These are phyloP conservation scores for Quadriops clusia DNA, from an alignment of 2,888 invertebrate species.

Conservation along the genomic window DNA sequence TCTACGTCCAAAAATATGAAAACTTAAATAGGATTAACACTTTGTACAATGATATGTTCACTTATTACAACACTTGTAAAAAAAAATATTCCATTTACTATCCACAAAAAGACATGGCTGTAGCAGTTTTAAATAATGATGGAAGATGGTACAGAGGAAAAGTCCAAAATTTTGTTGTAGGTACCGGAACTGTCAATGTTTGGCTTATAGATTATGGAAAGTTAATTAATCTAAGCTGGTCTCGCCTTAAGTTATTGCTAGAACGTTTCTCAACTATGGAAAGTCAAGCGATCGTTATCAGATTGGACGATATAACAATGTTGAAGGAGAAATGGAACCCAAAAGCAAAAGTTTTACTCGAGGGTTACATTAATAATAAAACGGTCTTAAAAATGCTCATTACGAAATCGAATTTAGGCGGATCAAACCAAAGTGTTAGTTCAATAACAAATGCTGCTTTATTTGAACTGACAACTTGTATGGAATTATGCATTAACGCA, in stretches of 20 bases:
- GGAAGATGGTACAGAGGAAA: constrained; percentile 49
- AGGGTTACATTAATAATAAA: constrained; percentile 28
- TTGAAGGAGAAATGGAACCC: constrained; percentile 35
- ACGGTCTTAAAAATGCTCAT: constrained; percentile 33
- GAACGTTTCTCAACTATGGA: constrained; percentile 26
- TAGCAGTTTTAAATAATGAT: constrained; percentile 36
- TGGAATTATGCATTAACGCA: constrained; percentile 41
- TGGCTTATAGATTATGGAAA: constrained; percentile 54
- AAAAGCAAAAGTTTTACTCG: constrained; percentile 30
- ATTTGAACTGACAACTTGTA: constrained; percentile 28
- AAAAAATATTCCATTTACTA: constrained; percentile 18
- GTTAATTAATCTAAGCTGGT: constrained; percentile 38
- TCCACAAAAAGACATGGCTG: constrained; percentile 36
- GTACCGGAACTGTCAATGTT: constrained; percentile 41
- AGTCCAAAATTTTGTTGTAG: constrained; percentile 37
- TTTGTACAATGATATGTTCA: no score
- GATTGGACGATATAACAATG: not conserved
- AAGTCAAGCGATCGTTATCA: constrained; percentile 21
- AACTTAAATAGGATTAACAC: not conserved
- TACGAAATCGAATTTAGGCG: no score
- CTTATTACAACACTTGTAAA: constrained; percentile 18
- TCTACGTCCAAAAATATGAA: constrained; percentile 2
- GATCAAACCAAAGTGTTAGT: no score
- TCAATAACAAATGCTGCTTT: no score
- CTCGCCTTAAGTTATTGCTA: constrained; percentile 40